Base-by-base conservation (phyloP, 2,888 invertebrate species). In the Ectropis crepuscularia region DNA sequence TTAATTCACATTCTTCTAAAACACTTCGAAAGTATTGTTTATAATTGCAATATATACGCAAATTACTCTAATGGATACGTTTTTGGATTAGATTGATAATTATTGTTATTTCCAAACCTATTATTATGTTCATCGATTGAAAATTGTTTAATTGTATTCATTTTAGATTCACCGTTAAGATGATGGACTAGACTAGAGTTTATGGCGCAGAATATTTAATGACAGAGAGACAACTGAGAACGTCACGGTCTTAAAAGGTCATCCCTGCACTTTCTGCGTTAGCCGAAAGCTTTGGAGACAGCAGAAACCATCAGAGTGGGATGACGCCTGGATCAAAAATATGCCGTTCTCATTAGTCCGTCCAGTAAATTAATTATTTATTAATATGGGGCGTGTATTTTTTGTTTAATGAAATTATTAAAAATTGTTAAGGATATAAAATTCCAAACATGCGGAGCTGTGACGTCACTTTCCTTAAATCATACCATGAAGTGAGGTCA, bases 71-170 rank as follows among this genome's bases (percentile, higher is more conserved):
- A 58, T 57, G 42, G 48, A 28, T 43, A 46, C 45, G 50, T 43
- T 58, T 63, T 51, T 54, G 67, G 55, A 63, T 72, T 72, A 70
- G 49, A 36, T 38, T 59, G 11, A 11, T 71, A 73, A 74, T 73
- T 71, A 73, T 72, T 62, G 71, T 67, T 69, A 73, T 71, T 74
- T 73, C 67, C 47, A 65, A 54, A 39, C 28, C 62, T 58, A 57
- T 69, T 71, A 74, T 65, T 51, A 67, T 53, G 64, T 64, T 71
- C 70, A 73, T 70, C 66, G 65, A 58, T 50, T 60, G 63, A 65
- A 69, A 71, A 72, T 67, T 65, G 57, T 69, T 72, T 74, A 69
- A 72, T 74, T 74, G 63, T 67, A 43, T 60, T 60, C 64, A 38
- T 64, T 59, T 63, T 60, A 51, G 55, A 65, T 50, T 45, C 47